Percentiles rank a stretch among this genome's conserved stretches.
These are phyloP conservation scores for Labeo rohita DNA, from an alignment of 2,113 vertebrate species.

Conservation along the genomic window DNA sequence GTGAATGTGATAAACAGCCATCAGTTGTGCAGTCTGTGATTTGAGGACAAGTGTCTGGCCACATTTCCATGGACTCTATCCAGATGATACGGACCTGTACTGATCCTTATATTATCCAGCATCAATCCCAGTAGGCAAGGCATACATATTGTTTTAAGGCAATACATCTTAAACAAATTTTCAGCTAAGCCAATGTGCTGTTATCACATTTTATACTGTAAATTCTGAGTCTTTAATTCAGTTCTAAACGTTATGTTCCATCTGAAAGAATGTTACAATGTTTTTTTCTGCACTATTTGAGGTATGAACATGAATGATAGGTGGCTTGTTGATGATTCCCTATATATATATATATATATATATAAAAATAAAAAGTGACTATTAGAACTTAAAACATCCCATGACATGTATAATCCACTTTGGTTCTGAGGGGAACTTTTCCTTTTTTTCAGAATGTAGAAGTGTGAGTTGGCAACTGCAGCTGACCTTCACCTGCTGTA, in stretches of 20 bases:
- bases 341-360: too few relatives aligned
- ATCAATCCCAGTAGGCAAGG: conserved; percentile 37
- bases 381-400: neutral
- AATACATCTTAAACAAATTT: conserved; percentile 44
- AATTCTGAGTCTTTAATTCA: neutral
- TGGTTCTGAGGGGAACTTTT: neutral
- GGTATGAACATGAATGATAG: neutral
- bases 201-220: neutral
- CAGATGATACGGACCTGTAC: conserved; percentile 52
- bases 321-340: neutral
- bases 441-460: conserved; percentile 8
- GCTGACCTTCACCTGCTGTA: conserved; percentile 33
- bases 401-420: neutral
- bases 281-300: neutral
- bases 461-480: neutral
- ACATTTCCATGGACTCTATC: conserved; percentile 65
- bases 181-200: conserved; percentile 44
- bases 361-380: neutral
- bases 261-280: neutral
- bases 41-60: conserved; percentile 70
- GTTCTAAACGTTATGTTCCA: neutral
- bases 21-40: conserved; percentile 71
- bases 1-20: conserved; percentile 71
- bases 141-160: neutral
- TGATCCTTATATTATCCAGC: conserved; percentile 55